Evolutionary conservation across 2,888 invertebrate genomes (phyloP), one percentile per base, ranked within the genome.

Genomic region (Nymphalis urticae): DNA sequence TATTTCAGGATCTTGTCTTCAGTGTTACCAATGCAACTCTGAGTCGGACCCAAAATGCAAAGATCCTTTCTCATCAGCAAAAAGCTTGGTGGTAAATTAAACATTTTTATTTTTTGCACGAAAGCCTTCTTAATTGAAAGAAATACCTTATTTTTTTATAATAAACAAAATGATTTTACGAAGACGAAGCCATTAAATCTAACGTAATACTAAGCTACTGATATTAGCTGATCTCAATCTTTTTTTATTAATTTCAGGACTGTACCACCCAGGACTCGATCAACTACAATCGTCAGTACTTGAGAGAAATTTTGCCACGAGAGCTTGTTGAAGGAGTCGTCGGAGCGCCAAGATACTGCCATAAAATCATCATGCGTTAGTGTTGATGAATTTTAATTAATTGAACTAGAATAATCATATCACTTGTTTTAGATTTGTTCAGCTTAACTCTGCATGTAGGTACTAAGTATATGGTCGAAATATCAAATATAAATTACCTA

Each of bases 1-100:
- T 24, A 47, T 68, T 70, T 51, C 88, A 92, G 91, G 92, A 60
- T 84, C 87, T n/a, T 90, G 90, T 72, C 72, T 88, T 42, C 81
- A 81, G 60, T 92, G 92, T 76, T 90, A 85, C 80, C 90, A 90
- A 71, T 92, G 92, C 77, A 87, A 85, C 76, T 86, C 90, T 0
- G 82, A 87, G 64, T 79, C 79, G n/a, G 87, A 90, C 70, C 79
- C 81, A 0, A 73, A 77, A 13, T 92, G 92, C 68, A 84, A 76
- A 5, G 86, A 87, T 59, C 85, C 89, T 10, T 90, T 85, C 79
- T 75, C 73, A 1, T 72, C 77, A 58, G 61, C 73, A 32, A 82
- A 72, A 36, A 73, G 74, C 58, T 66, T 82, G 56, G 81, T 84
- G 75, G 91, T 92, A 77, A 82, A 86, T 79, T 67, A 21, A 24